A percentile compares a stretch with the other conserved stretches of the same genome.
These are phyloP conservation scores for Tryphoninae sp. DNA, from an alignment of 2,888 invertebrate species.

Conservation along the genomic window DNA sequence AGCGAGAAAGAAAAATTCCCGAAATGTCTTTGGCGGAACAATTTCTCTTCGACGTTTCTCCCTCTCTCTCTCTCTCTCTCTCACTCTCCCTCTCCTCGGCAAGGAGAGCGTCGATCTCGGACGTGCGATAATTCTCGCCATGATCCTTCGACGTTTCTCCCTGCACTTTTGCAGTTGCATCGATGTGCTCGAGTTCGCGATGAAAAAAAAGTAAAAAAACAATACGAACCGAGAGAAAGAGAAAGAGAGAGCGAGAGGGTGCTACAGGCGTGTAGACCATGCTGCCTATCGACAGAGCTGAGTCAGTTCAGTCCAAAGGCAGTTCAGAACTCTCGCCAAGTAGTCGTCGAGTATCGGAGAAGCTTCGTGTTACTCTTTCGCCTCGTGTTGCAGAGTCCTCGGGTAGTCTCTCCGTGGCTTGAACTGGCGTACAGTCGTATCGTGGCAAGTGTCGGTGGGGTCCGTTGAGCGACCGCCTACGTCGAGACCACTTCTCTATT, in stretches of 20 bases:
- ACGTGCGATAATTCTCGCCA: constrained; percentile 63
- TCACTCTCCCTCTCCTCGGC: constrained; percentile 56
- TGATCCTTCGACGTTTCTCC: constrained; percentile 39
- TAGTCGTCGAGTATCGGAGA: neutral
- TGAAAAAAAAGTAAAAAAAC: constrained; percentile 35
- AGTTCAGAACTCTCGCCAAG: neutral
- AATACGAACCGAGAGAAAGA: constrained; percentile 6
- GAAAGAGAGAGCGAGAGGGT: constrained; percentile 24
- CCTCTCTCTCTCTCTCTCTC: constrained; percentile 61
- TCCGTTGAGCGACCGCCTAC: constrained; percentile 75
- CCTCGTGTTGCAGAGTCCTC: constrained; percentile 27
- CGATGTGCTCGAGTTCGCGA: constrained; percentile 43
- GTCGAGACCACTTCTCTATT: constrained; percentile 77
- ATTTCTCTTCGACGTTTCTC: constrained; percentile 60
- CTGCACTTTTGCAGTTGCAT: constrained; percentile 44
- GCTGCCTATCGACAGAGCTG: neutral
- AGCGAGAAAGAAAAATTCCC: constrained; percentile 61
- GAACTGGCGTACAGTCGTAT: constrained; percentile 24
- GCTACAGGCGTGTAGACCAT: constrained; percentile 62
- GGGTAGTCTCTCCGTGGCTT: constrained; percentile 12
- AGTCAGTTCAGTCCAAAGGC: neutral
- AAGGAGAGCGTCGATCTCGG: constrained; percentile 63
- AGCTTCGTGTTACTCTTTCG: constrained; percentile 12
- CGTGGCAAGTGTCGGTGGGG: constrained; percentile 62
- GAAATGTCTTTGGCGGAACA: constrained; percentile 66